Evolutionary conservation across 2,888 invertebrate species (phyloP), one percentile per base, ranked within the genome.

Genomic region (Trichogramma evanescens): DNA sequence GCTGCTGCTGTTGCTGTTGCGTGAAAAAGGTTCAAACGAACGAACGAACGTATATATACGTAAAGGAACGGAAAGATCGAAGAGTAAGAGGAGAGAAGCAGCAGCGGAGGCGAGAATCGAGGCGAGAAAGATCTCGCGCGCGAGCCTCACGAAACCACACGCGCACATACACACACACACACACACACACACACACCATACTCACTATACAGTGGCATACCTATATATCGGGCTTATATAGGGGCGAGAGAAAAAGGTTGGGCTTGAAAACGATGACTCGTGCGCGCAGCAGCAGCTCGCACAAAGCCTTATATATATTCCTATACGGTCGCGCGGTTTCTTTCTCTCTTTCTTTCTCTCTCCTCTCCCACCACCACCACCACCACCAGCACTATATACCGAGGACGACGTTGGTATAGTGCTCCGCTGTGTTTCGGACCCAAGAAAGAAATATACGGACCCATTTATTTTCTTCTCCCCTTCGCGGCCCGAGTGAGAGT

Each of bases 211-310:
- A 26, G 3, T 1, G 3, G 26, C 2, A 26, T 26, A 26, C 26
- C 26, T 26, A 26, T 26, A 26, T 26, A 26, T 26, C 26, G 26
- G 26, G 26, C 26, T 26, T 26, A 26, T 26, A 41, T 45, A 44
- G 26, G 59, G 59, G 54, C 59, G 54, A 54, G 59, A 54, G 59
- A 51, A 59, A 51, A 59, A 55, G 59, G 59, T 55, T 50, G 51
- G 59, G 38, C 50, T 50, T 42, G 10, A 26, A 26, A 42, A 13
- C 53, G 53, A 58, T 58, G 58, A 58, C 58, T 58, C 51, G 50
- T 39, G 54, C 26, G 38, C 46, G 26, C 51, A 9, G 8, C 6
- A 40, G 55, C 8, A 26, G 26, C 26, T 26, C 5, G 43, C 50
- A 56, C 50, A 58, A 52, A 58, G 58, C 42, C 43, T 5, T 46